Evolutionary conservation across 1,140 invertebrate genomes (phyloP).

Genomic region (Tigriopus japonicus): DNA sequence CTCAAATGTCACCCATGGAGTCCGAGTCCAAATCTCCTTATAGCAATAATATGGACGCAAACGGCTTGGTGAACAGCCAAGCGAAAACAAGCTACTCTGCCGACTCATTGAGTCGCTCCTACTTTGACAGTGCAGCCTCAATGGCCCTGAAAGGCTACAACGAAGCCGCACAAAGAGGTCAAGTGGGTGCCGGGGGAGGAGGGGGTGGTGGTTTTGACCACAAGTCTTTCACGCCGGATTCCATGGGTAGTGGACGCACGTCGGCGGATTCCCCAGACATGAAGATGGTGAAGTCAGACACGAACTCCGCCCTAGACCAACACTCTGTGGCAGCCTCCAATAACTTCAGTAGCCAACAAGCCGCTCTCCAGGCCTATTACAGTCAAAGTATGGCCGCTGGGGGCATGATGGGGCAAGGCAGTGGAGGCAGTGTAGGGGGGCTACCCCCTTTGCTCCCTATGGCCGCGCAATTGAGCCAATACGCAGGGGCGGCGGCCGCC

Average conservation of each 20-base stretch:
- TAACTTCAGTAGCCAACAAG: background rate
- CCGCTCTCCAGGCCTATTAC: conserved; percentile 10
- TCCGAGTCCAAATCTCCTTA: too few relatives aligned
- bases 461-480: conserved; percentile 8
- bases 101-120: background rate
- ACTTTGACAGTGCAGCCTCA: background rate
- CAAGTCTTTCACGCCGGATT: background rate
- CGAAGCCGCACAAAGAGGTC: too few relatives aligned
- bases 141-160: too few relatives aligned
- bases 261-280: background rate
- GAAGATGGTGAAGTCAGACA: background rate
- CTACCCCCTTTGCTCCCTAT: conserved; percentile 4
- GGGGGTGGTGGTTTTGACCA: background rate
- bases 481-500: background rate
- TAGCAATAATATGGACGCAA: background rate
- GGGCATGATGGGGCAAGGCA: background rate
- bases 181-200: too few relatives aligned
- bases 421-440: background rate
- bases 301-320: too few relatives aligned
- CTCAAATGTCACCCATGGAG: too few relatives aligned
- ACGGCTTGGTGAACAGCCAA: background rate
- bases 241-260: background rate
- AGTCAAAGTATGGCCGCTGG: conserved; percentile 3
- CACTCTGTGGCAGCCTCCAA: too few relatives aligned
- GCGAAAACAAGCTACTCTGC: background rate